Evolutionary conservation across 2,113 vertebrate genomes (phyloP), one percentile per base, ranked within the genome.

Genomic region (Raja brachyura): DNA sequence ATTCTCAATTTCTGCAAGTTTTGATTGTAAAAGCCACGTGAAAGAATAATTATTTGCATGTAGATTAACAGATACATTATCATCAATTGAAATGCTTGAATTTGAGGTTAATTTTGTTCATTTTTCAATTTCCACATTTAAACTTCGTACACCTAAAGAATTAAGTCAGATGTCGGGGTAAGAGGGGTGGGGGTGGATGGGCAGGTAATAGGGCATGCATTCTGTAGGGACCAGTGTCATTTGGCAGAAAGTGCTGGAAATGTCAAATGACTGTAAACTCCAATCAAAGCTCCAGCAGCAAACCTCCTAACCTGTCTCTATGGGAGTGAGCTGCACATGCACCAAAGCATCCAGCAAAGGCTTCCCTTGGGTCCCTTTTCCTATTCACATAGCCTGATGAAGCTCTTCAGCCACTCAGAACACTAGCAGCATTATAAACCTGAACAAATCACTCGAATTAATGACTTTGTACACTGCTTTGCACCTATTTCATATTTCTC

Each of bases 231-330:
- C 90, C 20, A 74, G 90, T 74, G 39, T 92, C 90, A 74, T 73
- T 92, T 92, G 68, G 66, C 90, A 92, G 90, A 92, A 73, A 92
- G 90, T 73, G 90, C 90, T 92, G 90, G 90, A 92, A 73, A 92
- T 92, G 90, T 92, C 90, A 92, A 92, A 92, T 92, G 90, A 92
- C 68, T 92, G 70, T 92, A 92, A 92, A 92, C 66, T 92, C 68
- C 90, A 92, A 92, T 92, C 90, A 92, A 73, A 92, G 66, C 90
- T 92, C 68, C 90, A 92, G 90, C 68, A 73, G 33, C 33, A 92
- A 92, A 73, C 33, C 90, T 73, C 68, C 68, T 74, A 74, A 25
- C 90, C 90, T 73, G 68, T 68, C 68, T 74, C 90, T 73, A 16
- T 54, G 90, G 68, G 90, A 74, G 33, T 92, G 90, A 92, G 90